phyloP scores from a whole-genome alignment of 1,140 invertebrate species.

The Berghia stephanieae region DNA sequence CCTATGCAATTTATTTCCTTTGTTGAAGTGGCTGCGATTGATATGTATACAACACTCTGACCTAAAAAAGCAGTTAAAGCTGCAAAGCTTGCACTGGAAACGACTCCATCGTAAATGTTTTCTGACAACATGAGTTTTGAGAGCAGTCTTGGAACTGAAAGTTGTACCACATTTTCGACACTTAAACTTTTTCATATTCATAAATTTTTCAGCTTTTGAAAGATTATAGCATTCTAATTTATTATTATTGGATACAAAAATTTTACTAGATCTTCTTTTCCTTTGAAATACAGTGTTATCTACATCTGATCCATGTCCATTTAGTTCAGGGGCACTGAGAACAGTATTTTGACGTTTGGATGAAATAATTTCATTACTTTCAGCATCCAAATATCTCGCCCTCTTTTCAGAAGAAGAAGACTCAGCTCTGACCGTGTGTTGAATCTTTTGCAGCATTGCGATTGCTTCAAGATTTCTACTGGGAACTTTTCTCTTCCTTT shows the following conservation, averaged over 20 bases:
- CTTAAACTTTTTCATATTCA: conserved; percentile 53
- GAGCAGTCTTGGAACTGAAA: conserved; percentile 61
- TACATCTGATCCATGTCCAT: too few species aligned
- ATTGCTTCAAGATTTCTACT: conserved; percentile 15
- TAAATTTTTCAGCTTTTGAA: conserved; percentile 20
- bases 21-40: conserved; percentile 49
- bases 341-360: too few species aligned
- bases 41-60: conserved; percentile 63
- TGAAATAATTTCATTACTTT: too few species aligned
- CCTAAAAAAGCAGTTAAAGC: conserved; percentile 62
- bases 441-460: conserved; percentile 26
- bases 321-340: too few species aligned
- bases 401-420: background rate
- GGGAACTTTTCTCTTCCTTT: conserved; percentile 26
- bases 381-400: too few species aligned
- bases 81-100: conserved; percentile 65
- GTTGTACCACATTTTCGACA: conserved; percentile 62
- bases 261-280: too few species aligned
- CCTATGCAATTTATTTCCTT: too few species aligned
- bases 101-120: conserved; percentile 66
- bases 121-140: conserved; percentile 64
- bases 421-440: conserved; percentile 11
- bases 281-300: too few species aligned
- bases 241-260: too few species aligned
- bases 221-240: conserved; percentile 21